phyloP scores from a whole-genome alignment of 2,113 vertebrate species.

The Hystrix brachyura region DNA sequence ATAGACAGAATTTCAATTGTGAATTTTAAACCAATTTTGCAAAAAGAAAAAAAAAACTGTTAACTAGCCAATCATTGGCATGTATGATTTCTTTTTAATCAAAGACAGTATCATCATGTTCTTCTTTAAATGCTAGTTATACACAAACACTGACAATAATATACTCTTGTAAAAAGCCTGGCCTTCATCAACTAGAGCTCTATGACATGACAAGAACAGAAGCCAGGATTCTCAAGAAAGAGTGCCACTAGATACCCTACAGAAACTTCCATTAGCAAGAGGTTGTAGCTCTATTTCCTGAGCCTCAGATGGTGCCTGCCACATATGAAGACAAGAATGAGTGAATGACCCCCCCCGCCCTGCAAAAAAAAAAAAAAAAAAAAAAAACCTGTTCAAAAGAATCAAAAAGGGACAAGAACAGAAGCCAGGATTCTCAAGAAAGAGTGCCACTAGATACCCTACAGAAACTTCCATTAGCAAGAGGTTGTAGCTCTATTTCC shows the following conservation, averaged over 20 bases:
- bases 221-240: background rate
- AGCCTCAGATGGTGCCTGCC: background rate
- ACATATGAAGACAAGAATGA: background rate
- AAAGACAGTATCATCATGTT: background rate
- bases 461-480: background rate
- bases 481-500: background rate
- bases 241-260: background rate
- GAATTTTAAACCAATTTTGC: background rate
- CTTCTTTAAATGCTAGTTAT: background rate
- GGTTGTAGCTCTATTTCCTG: background rate
- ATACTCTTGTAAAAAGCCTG: background rate
- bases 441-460: no score
- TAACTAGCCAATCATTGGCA: background rate
- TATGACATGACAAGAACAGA: background rate
- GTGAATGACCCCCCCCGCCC: background rate
- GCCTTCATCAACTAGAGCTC: background rate
- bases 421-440: no score
- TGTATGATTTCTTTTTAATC: background rate
- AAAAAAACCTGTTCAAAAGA: constrained; percentile 39
- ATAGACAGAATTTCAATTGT: constrained; percentile 11
- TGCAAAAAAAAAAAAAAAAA: background rate
- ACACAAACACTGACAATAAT: background rate
- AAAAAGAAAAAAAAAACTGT: constrained; percentile 37
- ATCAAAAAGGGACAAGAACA: constrained; percentile 32
- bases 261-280: background rate